These are phyloP conservation scores for Ptilodon capucinus DNA, from an alignment of 2,888 invertebrate species.

Conservation along the genomic window DNA sequence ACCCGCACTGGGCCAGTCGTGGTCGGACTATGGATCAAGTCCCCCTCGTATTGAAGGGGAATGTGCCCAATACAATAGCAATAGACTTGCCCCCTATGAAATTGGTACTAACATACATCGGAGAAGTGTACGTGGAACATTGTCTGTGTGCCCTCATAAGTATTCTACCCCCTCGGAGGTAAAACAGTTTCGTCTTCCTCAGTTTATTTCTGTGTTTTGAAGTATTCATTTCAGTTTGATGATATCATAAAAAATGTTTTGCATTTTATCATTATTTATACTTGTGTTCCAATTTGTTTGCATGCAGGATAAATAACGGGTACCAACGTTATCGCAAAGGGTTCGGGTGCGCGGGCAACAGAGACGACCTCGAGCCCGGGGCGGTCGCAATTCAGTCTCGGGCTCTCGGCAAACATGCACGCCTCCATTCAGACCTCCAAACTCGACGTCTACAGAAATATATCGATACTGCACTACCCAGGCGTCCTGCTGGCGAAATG, in stretches of 20 bases:
- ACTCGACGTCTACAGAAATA: slow-evolving; percentile 39
- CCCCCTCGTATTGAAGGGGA: too few species aligned
- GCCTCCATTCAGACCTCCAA: slow-evolving; percentile 29
- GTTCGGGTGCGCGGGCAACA: slow-evolving; percentile 27
- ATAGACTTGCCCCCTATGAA: too few species aligned
- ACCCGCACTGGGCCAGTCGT: too few species aligned
- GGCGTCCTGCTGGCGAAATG: slow-evolving; percentile 54
- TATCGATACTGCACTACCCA: slow-evolving; percentile 51
- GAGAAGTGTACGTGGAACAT: too few species aligned
- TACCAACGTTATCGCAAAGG: slow-evolving; percentile 20
- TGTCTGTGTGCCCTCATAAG: too few species aligned
- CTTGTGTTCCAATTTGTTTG: slow-evolving; percentile 10
- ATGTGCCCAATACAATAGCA: too few species aligned
- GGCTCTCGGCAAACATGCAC: slow-evolving; percentile 53
- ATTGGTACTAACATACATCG: too few species aligned
- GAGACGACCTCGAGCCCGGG: slow-evolving; percentile 47
- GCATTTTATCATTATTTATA: slow-evolving; percentile 10
- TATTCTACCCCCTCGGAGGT: too few species aligned
- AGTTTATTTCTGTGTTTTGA: neutral
- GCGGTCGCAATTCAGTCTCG: slow-evolving; percentile 56
- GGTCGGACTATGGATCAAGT: too few species aligned
- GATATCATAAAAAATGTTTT: neutral
- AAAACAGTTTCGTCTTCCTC: too few species aligned
- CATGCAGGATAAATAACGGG: slow-evolving; percentile 17
- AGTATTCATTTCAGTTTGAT: neutral